Evolutionary conservation across 2,888 invertebrate species (phyloP), one percentile per base, ranked within the genome.

Genomic region (Brenthis hecate): DNA sequence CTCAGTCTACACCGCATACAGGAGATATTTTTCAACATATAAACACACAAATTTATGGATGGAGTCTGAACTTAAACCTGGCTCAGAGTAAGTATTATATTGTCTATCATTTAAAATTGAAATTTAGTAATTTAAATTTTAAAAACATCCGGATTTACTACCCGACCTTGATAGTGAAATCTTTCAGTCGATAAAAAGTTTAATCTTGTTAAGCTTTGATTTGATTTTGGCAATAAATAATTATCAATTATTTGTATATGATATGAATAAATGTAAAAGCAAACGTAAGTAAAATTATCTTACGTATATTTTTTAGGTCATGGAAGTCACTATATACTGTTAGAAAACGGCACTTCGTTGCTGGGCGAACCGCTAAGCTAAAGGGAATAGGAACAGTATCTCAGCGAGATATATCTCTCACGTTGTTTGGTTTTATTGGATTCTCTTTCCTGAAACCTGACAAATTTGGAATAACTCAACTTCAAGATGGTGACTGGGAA

Each of bases 361-460:
- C 94, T 0, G 94, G 94, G 66, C 88, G 89, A 54, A 83, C 83
- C 1, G 81, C 87, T 32, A 73, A 72, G 55, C 54, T 72, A 16
- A 73, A 76, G 86, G 85, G 92, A 13, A 72, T 88, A 2, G 93
- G 93, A 0, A 87, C 89, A 62, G 94, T 97, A 62, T 94, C 95
- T 0, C 97, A 97, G 83, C 94, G 95, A 76, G 97, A 97, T 80
- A 94, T 97, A 94, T 95, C 95, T 0, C 80, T 97, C 5, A 96
- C 97, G 0, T 96, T 97, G 81, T 96, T 96, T 81, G 97, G 96
- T 13, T 97, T 97, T 80, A 94, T 97, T 82, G 97, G 97, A 0
- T 94, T 94, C 72, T 89, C 94, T 1, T 80, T 96, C 0, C 78
- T 95, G 5, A 92, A 93, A 61, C 93, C 94, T 0, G 88, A 94